A percentile compares a stretch with the other conserved stretches of the same genome.
These are phyloP conservation scores for Hemichromis elongatus DNA, from an alignment of 2,113 vertebrate genomes.

Conservation along the genomic window DNA sequence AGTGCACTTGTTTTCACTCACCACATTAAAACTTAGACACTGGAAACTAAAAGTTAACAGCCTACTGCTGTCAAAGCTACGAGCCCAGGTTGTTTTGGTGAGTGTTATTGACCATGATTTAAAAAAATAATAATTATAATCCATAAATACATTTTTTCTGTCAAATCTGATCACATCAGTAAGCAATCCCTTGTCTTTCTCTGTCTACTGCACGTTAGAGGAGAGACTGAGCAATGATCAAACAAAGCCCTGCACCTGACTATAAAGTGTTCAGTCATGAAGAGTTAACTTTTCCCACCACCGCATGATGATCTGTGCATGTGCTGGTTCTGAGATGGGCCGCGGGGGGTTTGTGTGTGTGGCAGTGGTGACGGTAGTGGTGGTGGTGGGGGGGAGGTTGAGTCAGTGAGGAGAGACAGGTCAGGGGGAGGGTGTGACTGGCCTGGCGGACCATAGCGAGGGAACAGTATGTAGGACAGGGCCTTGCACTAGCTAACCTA, in stretches of 20 bases:
- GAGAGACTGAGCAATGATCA: background rate
- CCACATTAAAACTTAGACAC: background rate
- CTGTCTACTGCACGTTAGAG: background rate
- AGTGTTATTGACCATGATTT: background rate
- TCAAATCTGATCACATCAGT: background rate
- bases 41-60: background rate
- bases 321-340: constrained; percentile 44
- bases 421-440: constrained; percentile 58
- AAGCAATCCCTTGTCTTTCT: background rate
- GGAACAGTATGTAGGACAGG: constrained; percentile 77
- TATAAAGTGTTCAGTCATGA: constrained; percentile 3
- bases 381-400: background rate
- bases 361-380: background rate
- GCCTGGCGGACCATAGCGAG: constrained; percentile 59
- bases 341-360: constrained; percentile 23
- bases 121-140: background rate
- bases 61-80: background rate
- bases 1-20: background rate
- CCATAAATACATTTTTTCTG: background rate
- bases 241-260: constrained; percentile 22
- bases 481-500: constrained; percentile 61
- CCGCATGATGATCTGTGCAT: constrained; percentile 37
- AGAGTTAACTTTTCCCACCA: constrained; percentile 35
- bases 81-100: background rate
- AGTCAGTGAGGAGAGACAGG: constrained; percentile 27